phyloP scores from a whole-genome alignment of 2,113 vertebrate species.

The Tretioscincus oriximinensis region DNA sequence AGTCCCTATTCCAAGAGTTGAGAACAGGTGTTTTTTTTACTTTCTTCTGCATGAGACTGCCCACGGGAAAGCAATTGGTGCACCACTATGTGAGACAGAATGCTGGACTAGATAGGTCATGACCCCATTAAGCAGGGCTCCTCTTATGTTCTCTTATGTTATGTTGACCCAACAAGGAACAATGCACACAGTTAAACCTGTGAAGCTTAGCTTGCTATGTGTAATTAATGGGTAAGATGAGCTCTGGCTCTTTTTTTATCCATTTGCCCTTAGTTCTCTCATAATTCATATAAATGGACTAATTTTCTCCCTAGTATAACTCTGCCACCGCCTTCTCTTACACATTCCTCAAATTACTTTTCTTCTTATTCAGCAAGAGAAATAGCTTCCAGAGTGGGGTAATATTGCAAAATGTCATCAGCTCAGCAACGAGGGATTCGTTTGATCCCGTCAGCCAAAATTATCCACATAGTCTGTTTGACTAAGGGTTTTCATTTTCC shows the following conservation, averaged over 20 bases:
- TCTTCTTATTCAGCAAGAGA: conserved; percentile 13
- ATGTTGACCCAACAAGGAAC: background rate
- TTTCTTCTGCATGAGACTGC: too few relatives aligned
- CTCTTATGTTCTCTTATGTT: background rate
- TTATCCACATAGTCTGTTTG: conserved; percentile 13
- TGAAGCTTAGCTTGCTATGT: background rate
- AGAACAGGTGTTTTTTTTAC: too few relatives aligned
- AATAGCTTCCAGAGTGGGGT: conserved; percentile 13
- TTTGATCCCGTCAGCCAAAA: conserved; percentile 25
- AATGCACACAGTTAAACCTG: background rate
- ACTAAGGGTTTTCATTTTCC: conserved; percentile 18
- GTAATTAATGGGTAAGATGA: background rate
- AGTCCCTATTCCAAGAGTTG: too few relatives aligned
- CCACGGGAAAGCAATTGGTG: too few relatives aligned
- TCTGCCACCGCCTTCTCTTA: background rate
- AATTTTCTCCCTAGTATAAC: background rate
- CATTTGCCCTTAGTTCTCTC: background rate
- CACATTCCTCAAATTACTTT: conserved; percentile 21
- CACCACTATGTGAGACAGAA: too few relatives aligned
- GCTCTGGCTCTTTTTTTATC: background rate
- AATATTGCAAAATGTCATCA: conserved; percentile 20
- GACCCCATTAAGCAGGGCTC: too few relatives aligned
- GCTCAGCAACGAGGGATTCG: conserved; percentile 10
- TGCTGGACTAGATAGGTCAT: too few relatives aligned
- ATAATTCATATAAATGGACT: conserved; percentile 14